Base-by-base conservation (phyloP, 2,888 invertebrate species). In the Synanthedon formicaeformis region DNA sequence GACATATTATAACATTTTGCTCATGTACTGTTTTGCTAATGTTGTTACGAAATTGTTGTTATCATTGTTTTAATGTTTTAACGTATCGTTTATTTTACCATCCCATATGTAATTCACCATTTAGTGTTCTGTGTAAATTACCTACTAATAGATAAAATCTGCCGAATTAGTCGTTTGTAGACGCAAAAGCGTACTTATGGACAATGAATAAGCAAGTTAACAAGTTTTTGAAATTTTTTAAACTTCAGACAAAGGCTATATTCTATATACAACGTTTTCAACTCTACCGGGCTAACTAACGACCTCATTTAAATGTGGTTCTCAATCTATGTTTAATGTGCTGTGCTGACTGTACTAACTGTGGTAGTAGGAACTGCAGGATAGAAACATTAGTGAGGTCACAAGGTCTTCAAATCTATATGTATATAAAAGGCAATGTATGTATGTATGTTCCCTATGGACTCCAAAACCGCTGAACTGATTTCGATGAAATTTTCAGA, bases 141-240 rank as follows among this genome's bases (percentile, higher is more conserved):
- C 61, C 34, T 70, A 71, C 67, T 71, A 72, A 69, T 71, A 70
- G 64, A 58, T 69, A 71, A 81, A 62, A 77, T 78, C 75, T 79
- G 78, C 85, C 84, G 85, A 84, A 84, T 84, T 84, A 85, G 80
- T 79, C 73, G 78, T 77, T 76, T 76, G 77, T 79, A 80, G 79
- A 70, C 67, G 70, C 65, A 63, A 62, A 60, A 59, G 65, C 62
- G 62, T 64, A 67, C 61, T 61, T 64, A 65, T 62, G 64, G 67
- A 68, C 63, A 71, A 63, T 69, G 55, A 54, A 70, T 73, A 68
- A 63, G 58, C 64, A 61, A 64, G 65, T 66, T 70, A 62, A 68
- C 74, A 75, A 78, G 75, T 77, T 82, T 78, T 80, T 67, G 79
- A 78, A 61, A 69, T 72, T 69, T 79, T 80, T 72, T 74, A 69